These are phyloP conservation scores for Drosophila busckii DNA, from an alignment of 1,140 invertebrate species.

Conservation along the genomic window DNA sequence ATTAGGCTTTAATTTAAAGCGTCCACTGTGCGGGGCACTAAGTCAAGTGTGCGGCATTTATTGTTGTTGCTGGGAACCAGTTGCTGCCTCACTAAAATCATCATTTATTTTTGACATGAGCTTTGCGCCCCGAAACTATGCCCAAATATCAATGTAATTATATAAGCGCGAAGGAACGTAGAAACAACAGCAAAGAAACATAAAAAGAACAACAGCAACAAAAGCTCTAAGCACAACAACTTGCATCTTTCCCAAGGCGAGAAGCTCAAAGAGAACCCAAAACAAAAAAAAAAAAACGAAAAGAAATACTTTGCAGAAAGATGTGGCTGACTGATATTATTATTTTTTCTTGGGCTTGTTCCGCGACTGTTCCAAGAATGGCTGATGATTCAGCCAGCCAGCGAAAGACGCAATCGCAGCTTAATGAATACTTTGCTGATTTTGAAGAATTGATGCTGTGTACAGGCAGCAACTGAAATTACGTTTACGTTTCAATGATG, in stretches of 20 bases:
- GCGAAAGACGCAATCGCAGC: slow-evolving; percentile 33
- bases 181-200: slow-evolving; percentile 9
- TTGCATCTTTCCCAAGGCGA: slow-evolving; percentile 25
- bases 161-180: slow-evolving; percentile 44
- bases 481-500: slow-evolving; percentile 58
- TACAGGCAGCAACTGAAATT: slow-evolving; percentile 45
- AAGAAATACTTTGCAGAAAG: slow-evolving; percentile 55
- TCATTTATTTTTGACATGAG: slow-evolving; percentile 70
- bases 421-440: slow-evolving; percentile 74
- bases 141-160: slow-evolving; percentile 60
- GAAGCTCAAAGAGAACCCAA: slow-evolving; percentile 27
- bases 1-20: slow-evolving; percentile 7
- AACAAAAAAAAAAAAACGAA: slow-evolving; percentile 20
- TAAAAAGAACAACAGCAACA: slow-evolving; percentile 19
- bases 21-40: slow-evolving; percentile 20
- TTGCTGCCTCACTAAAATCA: slow-evolving; percentile 47
- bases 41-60: slow-evolving; percentile 46
- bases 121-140: slow-evolving; percentile 49
- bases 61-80: slow-evolving; percentile 23
- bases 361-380: slow-evolving; percentile 50
- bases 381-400: slow-evolving; percentile 58
- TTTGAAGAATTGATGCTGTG: slow-evolving; percentile 65
- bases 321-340: slow-evolving; percentile 58
- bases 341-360: slow-evolving; percentile 50
- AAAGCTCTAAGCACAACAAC: slow-evolving; percentile 45